These are phyloP conservation scores for Cantharis flavilabris DNA, from an alignment of 2,888 invertebrate species.

Conservation along the genomic window DNA sequence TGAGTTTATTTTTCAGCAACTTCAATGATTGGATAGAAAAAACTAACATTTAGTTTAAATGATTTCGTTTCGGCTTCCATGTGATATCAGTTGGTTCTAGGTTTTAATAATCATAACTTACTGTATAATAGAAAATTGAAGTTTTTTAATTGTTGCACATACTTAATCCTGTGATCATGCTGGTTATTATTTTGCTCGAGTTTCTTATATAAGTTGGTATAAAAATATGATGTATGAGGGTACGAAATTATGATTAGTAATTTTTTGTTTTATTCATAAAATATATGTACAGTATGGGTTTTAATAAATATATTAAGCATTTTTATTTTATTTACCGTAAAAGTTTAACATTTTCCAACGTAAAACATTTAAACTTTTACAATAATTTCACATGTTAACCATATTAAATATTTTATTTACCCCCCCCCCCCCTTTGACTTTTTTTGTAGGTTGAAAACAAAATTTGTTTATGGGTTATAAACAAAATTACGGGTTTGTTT, in stretches of 20 bases:
- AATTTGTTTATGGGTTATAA: too few species aligned
- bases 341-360: too few species aligned
- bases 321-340: not conserved
- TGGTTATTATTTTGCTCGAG: constrained; percentile 22
- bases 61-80: not conserved
- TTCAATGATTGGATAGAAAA: not conserved
- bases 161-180: constrained; percentile 35
- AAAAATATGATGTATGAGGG: constrained; percentile 26
- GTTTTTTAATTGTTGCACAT: constrained; percentile 17
- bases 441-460: too few species aligned
- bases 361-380: too few species aligned
- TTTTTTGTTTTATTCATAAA: constrained; percentile 23
- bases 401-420: too few species aligned
- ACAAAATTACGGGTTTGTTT: too few species aligned
- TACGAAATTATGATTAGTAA: constrained; percentile 18
- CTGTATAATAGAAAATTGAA: constrained; percentile 15
- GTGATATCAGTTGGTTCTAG: constrained; percentile 15
- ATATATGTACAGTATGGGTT: constrained; percentile 28
- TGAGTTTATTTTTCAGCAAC: not conserved
- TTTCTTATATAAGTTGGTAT: constrained; percentile 22
- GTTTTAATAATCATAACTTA: constrained; percentile 10
- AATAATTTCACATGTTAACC: too few species aligned
- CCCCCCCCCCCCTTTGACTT: not conserved
- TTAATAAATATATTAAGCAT: constrained; percentile 21
- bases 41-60: constrained; percentile 2